Base-by-base conservation (phyloP, 2,888 invertebrate genomes). In the Eretmocerus hayati region DNA sequence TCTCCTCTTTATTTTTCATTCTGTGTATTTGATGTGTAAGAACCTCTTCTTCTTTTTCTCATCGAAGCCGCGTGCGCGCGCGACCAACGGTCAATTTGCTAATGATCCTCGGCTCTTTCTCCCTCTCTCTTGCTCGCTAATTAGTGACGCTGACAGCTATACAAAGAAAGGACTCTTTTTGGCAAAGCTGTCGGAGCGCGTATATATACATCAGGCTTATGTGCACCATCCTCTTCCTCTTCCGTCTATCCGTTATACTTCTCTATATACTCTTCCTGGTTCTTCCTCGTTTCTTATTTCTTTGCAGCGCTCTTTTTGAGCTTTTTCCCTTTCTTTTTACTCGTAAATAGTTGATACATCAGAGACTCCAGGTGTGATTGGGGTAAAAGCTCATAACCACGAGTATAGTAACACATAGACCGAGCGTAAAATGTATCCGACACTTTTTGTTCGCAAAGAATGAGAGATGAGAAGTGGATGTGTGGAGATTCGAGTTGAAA, bases 1-100 rank as follows among this genome's bases (percentile, higher is more conserved):
- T 9, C 26, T 26, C 8, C 8, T n/a, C n/a, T n/a, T n/a, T n/a
- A n/a, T n/a, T n/a, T n/a, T n/a, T n/a, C n/a, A n/a, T n/a, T n/a
- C n/a, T n/a, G n/a, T n/a, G n/a, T n/a, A n/a, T n/a, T n/a, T n/a
- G n/a, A n/a, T n/a, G n/a, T n/a, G n/a, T n/a, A n/a, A n/a, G 18
- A 30, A 31, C 37, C 37, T 15, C 26, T 33, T 41, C 15, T 23
- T 40, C 23, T 33, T 26, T 42, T 19, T 43, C 38, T n/a, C n/a
- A 11, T 11, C 26, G 26, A 11, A 11, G 26, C 26, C 26, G 26
- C 26, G 26, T 41, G 16, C 15, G 18, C 23, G 11, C 22, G 40
- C 47, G 41, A 32, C 42, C 50, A 50, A 48, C 50, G 53, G 53
- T 53, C 53, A 53, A 53, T 53, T 53, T 53, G 50, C 50, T 50